Evolutionary conservation across 2,113 vertebrate species (phyloP), one percentile per base, ranked within the genome.

Genomic region (Carassius carassius): DNA sequence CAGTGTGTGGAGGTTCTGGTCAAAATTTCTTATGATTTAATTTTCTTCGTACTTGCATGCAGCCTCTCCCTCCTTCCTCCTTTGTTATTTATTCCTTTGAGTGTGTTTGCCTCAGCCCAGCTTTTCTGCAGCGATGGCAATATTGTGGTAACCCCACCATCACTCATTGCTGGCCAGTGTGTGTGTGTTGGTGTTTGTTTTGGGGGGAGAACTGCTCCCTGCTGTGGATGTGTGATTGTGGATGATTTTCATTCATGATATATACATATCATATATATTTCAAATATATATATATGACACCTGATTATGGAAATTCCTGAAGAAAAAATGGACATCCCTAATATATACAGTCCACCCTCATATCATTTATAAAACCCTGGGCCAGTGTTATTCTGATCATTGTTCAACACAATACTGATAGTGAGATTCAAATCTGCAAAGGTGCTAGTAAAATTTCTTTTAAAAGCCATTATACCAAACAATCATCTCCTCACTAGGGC

Each of bases 41-140:
- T 47, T 78, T 67, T 9, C 44, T 29, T 47, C 16, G 19, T 25
- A 35, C 47, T 19, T 70, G 9, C 83, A 80, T 73, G 70, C 56
- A 37, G 32, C 86, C 62, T 74, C 54, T 81, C 49, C 47, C 73
- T 78, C 81, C 29, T 62, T 35, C 29, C 51, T 70, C 54, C 35
- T 47, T 58, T 74, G 82, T 82, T 77, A 54, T 29, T 17, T 62
- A 70, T 77, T 70, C 77, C 81, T 54, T 72, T 67, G 84, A 75
- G 37, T 49, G 62, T 84, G 86, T 84, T 78, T 82, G 82, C 83
- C 56, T 70, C 32, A 60, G 81, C 62, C 47, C 35, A 75, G 69
- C 13, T 81, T 76, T 86, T 88, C 49, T 81, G 85, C 78, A 73
- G 83, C 44, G 51, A 77, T 23, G 78, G 85, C 80, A 78, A 41